Conservation (phyloP, 2,113 vertebrate genomes). For the Nyctibius bracteatus region DNA sequence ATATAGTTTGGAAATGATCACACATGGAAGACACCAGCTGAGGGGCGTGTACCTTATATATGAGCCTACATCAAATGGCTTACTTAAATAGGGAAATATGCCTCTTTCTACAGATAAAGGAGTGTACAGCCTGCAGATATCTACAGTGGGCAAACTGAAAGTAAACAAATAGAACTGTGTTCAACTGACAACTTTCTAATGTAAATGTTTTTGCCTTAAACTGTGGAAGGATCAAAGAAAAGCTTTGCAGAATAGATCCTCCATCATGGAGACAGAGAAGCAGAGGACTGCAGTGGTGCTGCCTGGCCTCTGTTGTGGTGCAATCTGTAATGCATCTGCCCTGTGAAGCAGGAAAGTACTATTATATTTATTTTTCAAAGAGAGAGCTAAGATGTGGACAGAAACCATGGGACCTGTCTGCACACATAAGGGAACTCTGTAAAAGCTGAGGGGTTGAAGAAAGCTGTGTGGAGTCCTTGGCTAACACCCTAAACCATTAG, state of each 20-base stretch:
- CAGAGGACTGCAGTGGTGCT: not conserved
- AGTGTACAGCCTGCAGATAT: not conserved
- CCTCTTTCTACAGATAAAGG: not conserved
- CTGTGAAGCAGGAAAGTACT: not conserved
- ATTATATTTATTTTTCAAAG: not conserved
- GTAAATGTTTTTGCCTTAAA: not conserved
- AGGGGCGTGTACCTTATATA: not conserved
- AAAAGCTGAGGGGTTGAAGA: not conserved
- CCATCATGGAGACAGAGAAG: accelerated
- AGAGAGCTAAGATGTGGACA: not conserved
- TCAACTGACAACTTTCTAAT: not conserved
- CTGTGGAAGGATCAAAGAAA: not conserved
- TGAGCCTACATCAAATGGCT: not conserved
- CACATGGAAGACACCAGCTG: not conserved
- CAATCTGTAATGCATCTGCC: not conserved
- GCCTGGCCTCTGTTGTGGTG: not conserved
- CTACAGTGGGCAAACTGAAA: not conserved
- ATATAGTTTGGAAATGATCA: not conserved
- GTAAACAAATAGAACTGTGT: not conserved
- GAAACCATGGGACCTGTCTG: not conserved
- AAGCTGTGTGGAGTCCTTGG: not conserved
- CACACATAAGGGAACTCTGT: not conserved
- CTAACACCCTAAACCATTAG: not conserved
- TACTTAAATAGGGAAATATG: not conserved
- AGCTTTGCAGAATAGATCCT: not conserved